Percentiles rank a stretch among this genome's conserved stretches.
These are phyloP conservation scores for Leptinotarsa juncta DNA, from an alignment of 2,888 invertebrate species.

Conservation along the genomic window DNA sequence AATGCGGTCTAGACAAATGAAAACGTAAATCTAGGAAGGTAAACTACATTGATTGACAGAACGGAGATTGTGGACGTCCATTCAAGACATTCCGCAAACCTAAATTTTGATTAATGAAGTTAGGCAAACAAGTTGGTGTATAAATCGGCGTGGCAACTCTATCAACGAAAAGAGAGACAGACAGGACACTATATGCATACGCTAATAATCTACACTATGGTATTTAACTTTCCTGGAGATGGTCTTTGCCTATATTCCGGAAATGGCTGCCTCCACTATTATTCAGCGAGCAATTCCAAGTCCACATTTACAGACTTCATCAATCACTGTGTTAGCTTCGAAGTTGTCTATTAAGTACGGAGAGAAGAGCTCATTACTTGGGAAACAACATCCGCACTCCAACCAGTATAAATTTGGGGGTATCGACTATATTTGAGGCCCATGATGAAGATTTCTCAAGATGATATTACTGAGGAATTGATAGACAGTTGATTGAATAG, in stretches of 20 bases:
- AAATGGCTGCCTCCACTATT: conserved; percentile 45
- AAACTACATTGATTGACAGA: background rate
- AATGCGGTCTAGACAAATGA: conserved; percentile 3
- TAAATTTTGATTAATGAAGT: conserved; percentile 35
- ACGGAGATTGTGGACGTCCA: conserved; percentile 8
- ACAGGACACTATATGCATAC: conserved; percentile 49
- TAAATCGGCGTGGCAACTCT: conserved; percentile 6
- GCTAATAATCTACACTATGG: conserved; percentile 45
- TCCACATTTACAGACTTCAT: conserved; percentile 59
- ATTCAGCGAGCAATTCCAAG: conserved; percentile 54
- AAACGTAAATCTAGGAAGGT: background rate
- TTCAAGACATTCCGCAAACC: conserved; percentile 13
- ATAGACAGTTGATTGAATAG: background rate
- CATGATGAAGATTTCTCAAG: conserved; percentile 7
- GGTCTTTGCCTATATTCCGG: conserved; percentile 37
- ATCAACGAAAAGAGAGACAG: conserved; percentile 33
- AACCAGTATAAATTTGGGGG: conserved; percentile 52
- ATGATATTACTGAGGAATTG: background rate
- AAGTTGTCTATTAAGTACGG: conserved; percentile 58
- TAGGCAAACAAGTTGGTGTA: conserved; percentile 23
- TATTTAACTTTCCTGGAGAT: conserved; percentile 38
- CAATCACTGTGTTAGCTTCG: conserved; percentile 57
- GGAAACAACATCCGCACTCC: conserved; percentile 51
- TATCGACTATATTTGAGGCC: conserved; percentile 46
- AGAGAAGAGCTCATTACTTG: conserved; percentile 55